These are phyloP conservation scores for Paedocypris sp. DNA, from an alignment of 2,113 vertebrate species.

Conservation along the genomic window DNA sequence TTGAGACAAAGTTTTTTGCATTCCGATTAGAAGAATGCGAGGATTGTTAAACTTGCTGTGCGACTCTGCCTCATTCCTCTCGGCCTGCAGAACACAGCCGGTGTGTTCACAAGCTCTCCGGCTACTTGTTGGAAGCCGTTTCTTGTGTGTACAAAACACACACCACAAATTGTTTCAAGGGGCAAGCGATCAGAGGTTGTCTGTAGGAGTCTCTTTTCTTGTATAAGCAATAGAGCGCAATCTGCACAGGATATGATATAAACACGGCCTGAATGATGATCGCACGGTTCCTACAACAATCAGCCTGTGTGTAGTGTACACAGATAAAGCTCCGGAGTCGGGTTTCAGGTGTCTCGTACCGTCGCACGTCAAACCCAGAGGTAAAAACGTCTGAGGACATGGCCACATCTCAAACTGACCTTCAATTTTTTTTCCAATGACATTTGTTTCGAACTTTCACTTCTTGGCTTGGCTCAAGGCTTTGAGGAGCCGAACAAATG, in stretches of 20 bases:
- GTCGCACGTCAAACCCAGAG: neutral
- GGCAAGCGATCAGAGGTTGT: conserved; percentile 23
- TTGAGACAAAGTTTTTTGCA: conserved; percentile 62
- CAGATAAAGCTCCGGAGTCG: conserved; percentile 39
- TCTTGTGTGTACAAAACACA: conserved; percentile 40
- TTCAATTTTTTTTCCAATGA: neutral
- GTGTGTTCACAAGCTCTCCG: conserved; percentile 27
- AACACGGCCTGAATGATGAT: conserved; percentile 35
- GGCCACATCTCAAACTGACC: no score
- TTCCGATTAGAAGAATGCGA: conserved; percentile 53
- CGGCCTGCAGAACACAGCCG: conserved; percentile 17
- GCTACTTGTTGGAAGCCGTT: conserved; percentile 23
- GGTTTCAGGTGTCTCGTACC: conserved; percentile 32
- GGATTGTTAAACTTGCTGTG: conserved; percentile 41
- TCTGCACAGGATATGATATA: conserved; percentile 33
- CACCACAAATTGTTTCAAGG: conserved; percentile 29
- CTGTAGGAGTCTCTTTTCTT: conserved; percentile 23
- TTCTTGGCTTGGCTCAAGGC: no score
- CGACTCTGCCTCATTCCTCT: conserved; percentile 34
- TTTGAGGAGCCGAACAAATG: no score
- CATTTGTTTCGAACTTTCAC: no score
- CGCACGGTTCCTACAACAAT: conserved; percentile 36
- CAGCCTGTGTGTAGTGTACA: conserved; percentile 44
- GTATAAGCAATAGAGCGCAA: conserved; percentile 31
- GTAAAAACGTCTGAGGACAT: neutral